A percentile compares a stretch with the other conserved stretches of the same genome.
Conservation (phyloP, 1,140 invertebrate species). For the Centruroides sculpturatus region DNA sequence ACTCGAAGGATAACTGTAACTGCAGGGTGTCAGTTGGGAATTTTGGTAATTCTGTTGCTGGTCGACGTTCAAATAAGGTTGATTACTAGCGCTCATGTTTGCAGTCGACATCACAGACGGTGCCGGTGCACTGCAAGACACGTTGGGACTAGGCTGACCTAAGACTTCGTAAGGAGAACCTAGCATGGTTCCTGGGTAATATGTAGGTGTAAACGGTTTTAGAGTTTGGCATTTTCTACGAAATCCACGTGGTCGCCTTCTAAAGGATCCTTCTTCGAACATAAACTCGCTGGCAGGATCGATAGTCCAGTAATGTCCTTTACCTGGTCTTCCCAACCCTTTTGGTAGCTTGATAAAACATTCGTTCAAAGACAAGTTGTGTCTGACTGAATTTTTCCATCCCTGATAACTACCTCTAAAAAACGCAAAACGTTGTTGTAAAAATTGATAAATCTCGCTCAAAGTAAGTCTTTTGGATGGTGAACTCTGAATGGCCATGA, state of each 20-base stretch:
- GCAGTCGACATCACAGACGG: too few relatives aligned
- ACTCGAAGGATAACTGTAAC: too few relatives aligned
- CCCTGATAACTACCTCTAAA: constrained; percentile 90
- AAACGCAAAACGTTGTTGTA: constrained; percentile 74
- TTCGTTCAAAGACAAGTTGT: constrained; percentile 92
- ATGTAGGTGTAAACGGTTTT: constrained; percentile 30
- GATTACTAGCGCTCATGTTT: too few relatives aligned
- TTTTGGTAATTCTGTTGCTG: too few relatives aligned
- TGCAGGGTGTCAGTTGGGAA: too few relatives aligned
- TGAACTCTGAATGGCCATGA: constrained; percentile 91
- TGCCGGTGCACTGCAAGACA: too few relatives aligned
- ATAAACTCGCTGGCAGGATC: constrained; percentile 88
- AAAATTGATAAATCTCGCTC: constrained; percentile 79
- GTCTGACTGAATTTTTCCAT: constrained; percentile 97
- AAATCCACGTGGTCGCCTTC: constrained; percentile 80
- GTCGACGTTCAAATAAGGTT: too few relatives aligned
- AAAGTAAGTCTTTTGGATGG: constrained; percentile 70
- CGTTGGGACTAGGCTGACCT: too few relatives aligned
- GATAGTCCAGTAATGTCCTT: constrained; percentile 97
- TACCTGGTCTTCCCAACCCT: constrained; percentile 70
- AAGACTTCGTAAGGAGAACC: too few relatives aligned
- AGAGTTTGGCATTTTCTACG: constrained; percentile 66
- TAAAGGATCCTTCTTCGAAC: constrained; percentile 92
- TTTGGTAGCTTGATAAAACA: constrained; percentile 93
- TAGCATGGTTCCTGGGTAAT: background rate